Percentiles rank a stretch among this genome's conserved stretches.
phyloP scores from a whole-genome alignment of 2,113 vertebrate species.

The Scophthalmus maximus region DNA sequence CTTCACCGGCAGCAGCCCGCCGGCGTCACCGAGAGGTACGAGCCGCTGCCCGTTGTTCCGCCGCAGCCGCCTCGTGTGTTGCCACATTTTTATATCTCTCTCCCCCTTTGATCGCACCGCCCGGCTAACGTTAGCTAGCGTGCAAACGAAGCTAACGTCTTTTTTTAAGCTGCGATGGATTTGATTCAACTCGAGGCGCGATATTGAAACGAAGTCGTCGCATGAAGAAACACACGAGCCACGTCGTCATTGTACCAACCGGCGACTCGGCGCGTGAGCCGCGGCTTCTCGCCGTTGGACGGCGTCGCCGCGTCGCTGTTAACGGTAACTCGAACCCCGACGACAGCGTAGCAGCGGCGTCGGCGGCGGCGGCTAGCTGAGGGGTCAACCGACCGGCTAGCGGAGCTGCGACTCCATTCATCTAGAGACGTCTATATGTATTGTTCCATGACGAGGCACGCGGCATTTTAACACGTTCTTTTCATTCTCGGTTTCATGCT shows the following conservation, averaged over 20 bases:
- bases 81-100: background rate
- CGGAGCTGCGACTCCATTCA: constrained; percentile 52
- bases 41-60: background rate
- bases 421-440: constrained; percentile 19
- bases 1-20: constrained; percentile 30
- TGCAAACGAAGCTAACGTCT: constrained; percentile 30
- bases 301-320: constrained; percentile 4
- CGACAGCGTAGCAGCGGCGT: too few relatives aligned
- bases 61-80: constrained; percentile 6
- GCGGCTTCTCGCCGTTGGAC: constrained; percentile 2
- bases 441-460: rapidly evolving
- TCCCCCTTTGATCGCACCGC: background rate
- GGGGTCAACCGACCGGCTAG: constrained; percentile 30
- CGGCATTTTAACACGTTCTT: rapidly evolving
- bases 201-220: background rate
- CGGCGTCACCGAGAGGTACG: constrained; percentile 53
- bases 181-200: background rate
- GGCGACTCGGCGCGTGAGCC: too few relatives aligned
- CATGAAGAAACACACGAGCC: background rate
- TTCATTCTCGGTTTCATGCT: background rate
- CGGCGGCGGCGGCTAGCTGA: too few relatives aligned
- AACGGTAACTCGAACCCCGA: constrained; percentile 37
- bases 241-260: too few relatives aligned
- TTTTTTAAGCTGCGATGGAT: background rate
- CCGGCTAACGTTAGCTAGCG: constrained; percentile 69